phyloP scores from a whole-genome alignment of 92 coral and sea anemone species.

The Palythoa grandiflora region DNA sequence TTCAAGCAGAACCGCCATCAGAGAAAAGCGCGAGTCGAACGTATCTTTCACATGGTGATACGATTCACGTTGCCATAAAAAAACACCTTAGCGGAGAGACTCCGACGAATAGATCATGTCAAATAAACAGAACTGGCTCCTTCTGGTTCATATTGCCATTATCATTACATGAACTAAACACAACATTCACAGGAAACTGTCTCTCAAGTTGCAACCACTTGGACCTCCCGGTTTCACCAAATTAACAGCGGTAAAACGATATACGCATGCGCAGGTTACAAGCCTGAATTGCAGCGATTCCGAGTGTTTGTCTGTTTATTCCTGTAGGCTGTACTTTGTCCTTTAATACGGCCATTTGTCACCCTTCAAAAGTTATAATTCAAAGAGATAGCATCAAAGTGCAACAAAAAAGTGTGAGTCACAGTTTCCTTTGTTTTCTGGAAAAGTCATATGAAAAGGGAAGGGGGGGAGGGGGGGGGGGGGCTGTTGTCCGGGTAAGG shows the following conservation, averaged over 20 bases:
- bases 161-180: slow-evolving; percentile 12
- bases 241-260: slow-evolving; percentile 3
- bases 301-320: neutral
- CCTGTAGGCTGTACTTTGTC: no score
- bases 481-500: no score
- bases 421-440: no score
- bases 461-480: no score
- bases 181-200: slow-evolving; percentile 13
- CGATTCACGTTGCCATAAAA: slow-evolving; percentile 4
- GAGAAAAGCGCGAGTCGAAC: slow-evolving; percentile 25
- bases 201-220: slow-evolving; percentile 3
- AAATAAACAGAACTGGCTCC: slow-evolving; percentile 6
- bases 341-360: no score
- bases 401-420: no score
- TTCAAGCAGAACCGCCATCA: slow-evolving; percentile 38
- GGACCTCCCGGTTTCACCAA: neutral
- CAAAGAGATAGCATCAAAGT: no score
- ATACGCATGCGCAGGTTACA: slow-evolving; percentile 9
- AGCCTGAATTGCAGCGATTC: neutral
- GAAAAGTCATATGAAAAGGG: no score
- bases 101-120: slow-evolving; percentile 38
- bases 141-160: slow-evolving; percentile 34
- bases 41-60: slow-evolving; percentile 16
- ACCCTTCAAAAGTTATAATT: no score
- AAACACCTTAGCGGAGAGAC: neutral